Conservation (phyloP, 2,797 vertebrate species). For the Lutjanus campechanus region DNA sequence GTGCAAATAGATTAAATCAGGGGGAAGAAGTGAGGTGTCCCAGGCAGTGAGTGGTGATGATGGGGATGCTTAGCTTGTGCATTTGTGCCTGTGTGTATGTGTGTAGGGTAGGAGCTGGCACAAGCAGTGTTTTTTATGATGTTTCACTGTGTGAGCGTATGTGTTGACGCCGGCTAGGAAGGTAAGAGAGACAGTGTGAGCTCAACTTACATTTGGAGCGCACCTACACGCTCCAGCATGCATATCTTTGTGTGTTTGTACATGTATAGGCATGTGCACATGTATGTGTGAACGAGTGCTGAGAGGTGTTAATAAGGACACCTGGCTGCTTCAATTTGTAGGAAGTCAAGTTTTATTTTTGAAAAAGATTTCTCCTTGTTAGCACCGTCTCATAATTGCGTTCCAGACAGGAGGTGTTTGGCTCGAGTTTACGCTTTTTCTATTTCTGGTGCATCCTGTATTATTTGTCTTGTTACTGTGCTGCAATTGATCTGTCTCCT, state of each 20-base stretch:
- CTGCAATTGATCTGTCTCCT: background rate
- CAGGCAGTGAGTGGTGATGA: constrained; percentile 34
- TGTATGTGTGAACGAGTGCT: constrained; percentile 10
- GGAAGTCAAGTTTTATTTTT: background rate
- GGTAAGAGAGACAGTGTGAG: constrained; percentile 5
- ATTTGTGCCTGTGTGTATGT: constrained; percentile 9
- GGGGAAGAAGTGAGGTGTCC: constrained; percentile 41
- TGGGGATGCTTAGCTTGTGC: constrained; percentile 29
- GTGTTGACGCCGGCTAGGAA: background rate
- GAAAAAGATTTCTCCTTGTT: constrained; percentile 44
- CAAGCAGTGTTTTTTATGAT: background rate
- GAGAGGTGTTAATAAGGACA: constrained; percentile 55
- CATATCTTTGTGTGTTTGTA: constrained; percentile 11
- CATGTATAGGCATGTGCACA: background rate
- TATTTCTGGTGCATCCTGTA: constrained; percentile 23
- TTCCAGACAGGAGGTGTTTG: constrained; percentile 27
- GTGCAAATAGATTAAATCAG: constrained; percentile 75
- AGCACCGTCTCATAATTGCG: constrained; percentile 17
- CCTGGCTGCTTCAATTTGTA: constrained; percentile 29
- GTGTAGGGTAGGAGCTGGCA: background rate
- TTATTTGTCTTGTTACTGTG: background rate
- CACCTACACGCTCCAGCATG: background rate
- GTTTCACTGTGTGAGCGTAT: background rate
- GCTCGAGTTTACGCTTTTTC: constrained; percentile 22
- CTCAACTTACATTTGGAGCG: background rate